Percentiles rank a stretch among this genome's conserved stretches.
phyloP scores from a whole-genome alignment of 92 coral and sea anemone species.

The Parazoanthus darwini region DNA sequence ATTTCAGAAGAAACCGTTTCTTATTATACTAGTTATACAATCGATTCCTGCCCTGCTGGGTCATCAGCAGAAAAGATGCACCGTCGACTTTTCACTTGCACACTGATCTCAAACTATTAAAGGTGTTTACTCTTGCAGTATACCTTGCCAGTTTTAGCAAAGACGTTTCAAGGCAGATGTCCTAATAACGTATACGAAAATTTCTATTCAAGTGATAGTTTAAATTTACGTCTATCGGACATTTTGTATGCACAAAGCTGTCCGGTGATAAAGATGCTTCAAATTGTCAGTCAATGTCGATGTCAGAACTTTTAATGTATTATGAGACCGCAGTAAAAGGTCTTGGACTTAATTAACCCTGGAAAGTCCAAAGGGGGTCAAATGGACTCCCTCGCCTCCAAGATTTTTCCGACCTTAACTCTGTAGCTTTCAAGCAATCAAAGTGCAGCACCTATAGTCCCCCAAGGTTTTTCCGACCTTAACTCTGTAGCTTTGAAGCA shows the following conservation, averaged over 20 bases:
- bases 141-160: neutral
- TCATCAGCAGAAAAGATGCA: neutral
- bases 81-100: neutral
- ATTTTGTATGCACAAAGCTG: neutral
- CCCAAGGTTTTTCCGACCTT: too few relatives aligned
- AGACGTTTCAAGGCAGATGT: neutral
- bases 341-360: neutral
- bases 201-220: neutral
- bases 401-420: too few relatives aligned
- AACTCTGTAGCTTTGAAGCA: too few relatives aligned
- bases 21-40: neutral
- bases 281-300: neutral
- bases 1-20: neutral
- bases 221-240: neutral
- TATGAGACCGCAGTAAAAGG: too few relatives aligned
- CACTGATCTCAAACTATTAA: neutral
- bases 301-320: too few relatives aligned
- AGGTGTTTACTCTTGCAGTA: neutral
- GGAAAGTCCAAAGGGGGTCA: too few relatives aligned
- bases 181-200: neutral
- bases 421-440: too few relatives aligned
- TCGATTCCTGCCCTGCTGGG: neutral
- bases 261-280: neutral
- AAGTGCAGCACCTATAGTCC: too few relatives aligned
- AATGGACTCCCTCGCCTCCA: too few relatives aligned